These are phyloP conservation scores for Corynorhinus townsendii DNA, from an alignment of 2,113 vertebrate species.

Conservation along the genomic window DNA sequence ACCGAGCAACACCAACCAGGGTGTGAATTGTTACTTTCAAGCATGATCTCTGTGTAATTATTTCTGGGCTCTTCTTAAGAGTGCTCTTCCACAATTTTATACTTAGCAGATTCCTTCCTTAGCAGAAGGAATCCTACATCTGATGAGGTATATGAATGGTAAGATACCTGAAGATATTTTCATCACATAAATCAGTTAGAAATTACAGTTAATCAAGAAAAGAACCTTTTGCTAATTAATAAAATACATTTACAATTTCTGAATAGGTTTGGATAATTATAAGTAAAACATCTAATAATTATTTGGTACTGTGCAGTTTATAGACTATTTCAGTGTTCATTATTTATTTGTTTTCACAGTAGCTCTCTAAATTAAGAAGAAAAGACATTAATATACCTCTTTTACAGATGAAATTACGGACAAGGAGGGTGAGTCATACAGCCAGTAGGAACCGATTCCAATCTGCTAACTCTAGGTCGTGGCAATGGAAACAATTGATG, in stretches of 20 bases:
- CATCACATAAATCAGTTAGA: neutral
- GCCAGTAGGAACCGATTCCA: neutral
- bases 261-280: neutral
- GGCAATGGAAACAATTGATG: neutral
- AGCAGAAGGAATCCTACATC: neutral
- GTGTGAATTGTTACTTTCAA: neutral
- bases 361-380: neutral
- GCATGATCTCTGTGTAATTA: neutral
- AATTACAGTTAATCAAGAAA: neutral
- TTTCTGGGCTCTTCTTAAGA: neutral
- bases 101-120: neutral
- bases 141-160: neutral
- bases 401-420: neutral
- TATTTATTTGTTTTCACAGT: conserved; percentile 15
- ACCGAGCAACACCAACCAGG: too few species aligned
- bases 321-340: neutral
- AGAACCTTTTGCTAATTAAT: neutral
- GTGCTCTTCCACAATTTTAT: neutral
- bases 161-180: conserved; percentile 23
- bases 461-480: neutral
- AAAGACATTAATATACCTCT: neutral
- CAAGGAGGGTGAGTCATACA: neutral
- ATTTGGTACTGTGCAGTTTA: neutral
- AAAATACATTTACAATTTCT: neutral
- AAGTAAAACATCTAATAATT: neutral